Evolutionary conservation across 2,888 invertebrate species (phyloP), one percentile per base, ranked within the genome.

Genomic region (Epirrhoe alternata): DNA sequence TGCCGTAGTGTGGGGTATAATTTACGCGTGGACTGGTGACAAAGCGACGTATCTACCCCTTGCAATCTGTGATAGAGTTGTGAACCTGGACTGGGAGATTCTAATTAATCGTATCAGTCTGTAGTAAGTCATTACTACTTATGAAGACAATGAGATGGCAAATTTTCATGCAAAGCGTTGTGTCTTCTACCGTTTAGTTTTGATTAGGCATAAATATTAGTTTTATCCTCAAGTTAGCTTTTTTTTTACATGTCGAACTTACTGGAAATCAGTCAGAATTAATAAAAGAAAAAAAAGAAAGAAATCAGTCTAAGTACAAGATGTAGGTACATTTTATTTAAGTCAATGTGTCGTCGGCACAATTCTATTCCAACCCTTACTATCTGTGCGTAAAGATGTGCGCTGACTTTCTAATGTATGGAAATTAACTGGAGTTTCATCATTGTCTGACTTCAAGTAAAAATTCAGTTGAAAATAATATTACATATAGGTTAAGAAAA

Each of bases 1-100:
- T 79, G 77, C 79, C 78, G 74, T 74, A 76, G 73, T 74, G 77
- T 77, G 73, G 69, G 71, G 78, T 76, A 79, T 81, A 81, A 82
- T 83, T 85, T 79, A 82, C 84, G 82, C 83, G 75, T 75, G 72
- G 77, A 73, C 77, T 80, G 77, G 78, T 83, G 81, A 79, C 82
- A 84, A 82, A 84, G 82, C 76, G 63, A 60, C 64, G 68, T 71
- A 66, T 66, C 74, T 71, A 69, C 74, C 74, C 54, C 69, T 74
- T 73, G 72, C 76, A 80, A 82, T 77, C 77, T 74, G 74, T 62
- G 74, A 74, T 76, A 47, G 16, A 56, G 42, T 56, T 35, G 60
- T 62, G 59, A 14, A 14, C 7, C 42, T n/a, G 12, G 45, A 42
- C 17, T 52, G 16, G 51, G 38, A 24, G 12, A 51, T 16, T 58